phyloP scores from a whole-genome alignment of 2,113 vertebrate genomes.

The Neolamprologus toae region DNA sequence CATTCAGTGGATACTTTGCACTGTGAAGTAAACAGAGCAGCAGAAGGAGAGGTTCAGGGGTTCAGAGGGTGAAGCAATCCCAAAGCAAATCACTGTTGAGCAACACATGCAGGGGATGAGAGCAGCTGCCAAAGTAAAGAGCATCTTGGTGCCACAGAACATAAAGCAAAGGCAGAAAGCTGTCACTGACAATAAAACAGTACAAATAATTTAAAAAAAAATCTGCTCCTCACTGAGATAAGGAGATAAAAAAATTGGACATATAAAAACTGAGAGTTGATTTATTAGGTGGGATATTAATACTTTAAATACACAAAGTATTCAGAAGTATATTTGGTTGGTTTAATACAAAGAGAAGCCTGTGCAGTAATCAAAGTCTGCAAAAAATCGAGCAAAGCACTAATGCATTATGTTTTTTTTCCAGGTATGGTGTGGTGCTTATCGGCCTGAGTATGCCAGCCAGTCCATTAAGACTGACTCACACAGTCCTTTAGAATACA shows the following conservation, averaged over 20 bases:
- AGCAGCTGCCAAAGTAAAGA: conserved; percentile 10
- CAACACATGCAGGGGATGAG: background rate
- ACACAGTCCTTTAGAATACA: conserved; percentile 95
- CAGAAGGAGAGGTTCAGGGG: background rate
- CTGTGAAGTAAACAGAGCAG: background rate
- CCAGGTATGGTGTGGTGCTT: conserved; percentile 92
- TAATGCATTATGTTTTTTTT: background rate
- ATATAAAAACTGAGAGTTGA: background rate
- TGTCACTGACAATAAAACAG: background rate
- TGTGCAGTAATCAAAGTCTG: background rate
- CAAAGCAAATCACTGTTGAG: background rate
- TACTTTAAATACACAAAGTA: background rate
- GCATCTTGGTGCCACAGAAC: background rate
- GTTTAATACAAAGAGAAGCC: background rate
- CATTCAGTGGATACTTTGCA: background rate
- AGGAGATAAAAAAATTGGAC: background rate
- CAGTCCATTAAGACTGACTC: conserved; percentile 94
- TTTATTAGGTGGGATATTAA: background rate
- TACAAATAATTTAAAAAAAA: fast-evolving
- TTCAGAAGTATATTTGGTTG: background rate
- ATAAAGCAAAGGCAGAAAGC: background rate
- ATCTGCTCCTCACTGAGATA: background rate
- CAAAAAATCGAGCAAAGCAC: background rate
- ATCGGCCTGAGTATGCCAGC: conserved; percentile 89
- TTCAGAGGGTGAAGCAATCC: background rate